Base-by-base conservation (phyloP, 2,888 invertebrate species). In the Lacanobia oleracea region DNA sequence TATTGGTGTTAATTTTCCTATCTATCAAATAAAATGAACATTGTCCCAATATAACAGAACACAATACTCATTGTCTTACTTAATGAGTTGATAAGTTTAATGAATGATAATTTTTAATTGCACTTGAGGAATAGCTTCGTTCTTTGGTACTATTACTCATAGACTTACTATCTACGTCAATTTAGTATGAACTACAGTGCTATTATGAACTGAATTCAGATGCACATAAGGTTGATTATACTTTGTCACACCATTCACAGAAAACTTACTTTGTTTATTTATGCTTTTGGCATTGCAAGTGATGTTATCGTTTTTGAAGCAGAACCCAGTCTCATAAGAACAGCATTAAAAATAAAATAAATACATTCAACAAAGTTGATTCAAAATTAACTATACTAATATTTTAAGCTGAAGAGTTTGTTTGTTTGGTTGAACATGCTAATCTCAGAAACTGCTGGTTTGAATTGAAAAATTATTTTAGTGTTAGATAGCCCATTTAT, bases 51-150 rank as follows among this genome's bases (percentile, higher is more conserved):
- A 56, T 18, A 68, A 74, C 60, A 83, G 75, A 75, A 67, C 56
- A 81, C 79, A 80, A 77, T 73, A 71, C 54, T 72, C 79, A 84
- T 82, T 82, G 82, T 86, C 78, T 72, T 75, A 62, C 59, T 75
- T 82, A 84, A 81, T 75, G 67, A 70, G 75, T 83, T 86, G 72
- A 85, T 83, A 74, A 78, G 60, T 67, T 65, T 67, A 83, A 80
- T 77, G 43, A 69, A 65, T 79, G 75, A 51, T 77, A 77, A 77
- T 71, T 81, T 74, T 75, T 79, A 78, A 85, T 78, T 67, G 64
- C 60, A 50, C 48, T 68, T 60, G 37, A 72, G 48, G 50, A 51
- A 60, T 57, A 48, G 45, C 54, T 72, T 27, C 54, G 60, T 69
- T 63, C 60, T 77, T 57, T 54, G 64, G 57, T 64, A 33, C 16